These are phyloP conservation scores for Gallinago media DNA, from an alignment of 2,113 vertebrate genomes.

Conservation along the genomic window DNA sequence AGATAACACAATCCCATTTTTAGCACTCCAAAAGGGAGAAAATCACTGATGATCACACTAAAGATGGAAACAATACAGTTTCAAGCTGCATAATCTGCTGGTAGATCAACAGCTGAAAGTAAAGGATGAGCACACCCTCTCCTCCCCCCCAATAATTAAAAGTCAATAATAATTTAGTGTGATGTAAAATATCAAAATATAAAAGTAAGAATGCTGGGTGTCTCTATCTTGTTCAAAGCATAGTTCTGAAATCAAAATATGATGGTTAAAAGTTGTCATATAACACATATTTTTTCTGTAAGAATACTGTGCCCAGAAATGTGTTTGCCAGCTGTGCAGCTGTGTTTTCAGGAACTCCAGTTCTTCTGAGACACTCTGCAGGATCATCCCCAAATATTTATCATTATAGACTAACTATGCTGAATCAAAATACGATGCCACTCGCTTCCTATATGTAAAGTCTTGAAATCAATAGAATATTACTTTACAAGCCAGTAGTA, in stretches of 20 bases:
- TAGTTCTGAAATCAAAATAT: neutral
- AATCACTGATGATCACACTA: constrained; percentile 8
- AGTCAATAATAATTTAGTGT: neutral
- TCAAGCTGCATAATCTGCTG: neutral
- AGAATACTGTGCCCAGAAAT: neutral
- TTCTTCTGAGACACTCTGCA: neutral
- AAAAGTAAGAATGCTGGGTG: neutral
- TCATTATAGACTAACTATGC: neutral
- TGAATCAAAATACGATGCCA: neutral
- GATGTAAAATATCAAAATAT: neutral
- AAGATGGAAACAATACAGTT: neutral
- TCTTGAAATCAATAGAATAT: neutral
- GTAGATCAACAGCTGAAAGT: neutral
- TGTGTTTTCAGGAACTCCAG: neutral
- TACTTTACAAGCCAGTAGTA: neutral
- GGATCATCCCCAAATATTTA: neutral
- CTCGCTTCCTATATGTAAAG: neutral
- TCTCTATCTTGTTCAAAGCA: neutral
- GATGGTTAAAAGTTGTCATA: neutral
- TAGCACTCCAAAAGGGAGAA: constrained; percentile 35
- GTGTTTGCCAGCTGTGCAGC: neutral
- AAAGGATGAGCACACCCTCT: neutral
- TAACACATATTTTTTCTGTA: neutral
- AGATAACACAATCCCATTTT: constrained; percentile 50
- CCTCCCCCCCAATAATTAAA: neutral